Percentiles rank a stretch among this genome's conserved stretches.
Conservation (phyloP, 2,797 vertebrate species). For the Lophius americanus region DNA sequence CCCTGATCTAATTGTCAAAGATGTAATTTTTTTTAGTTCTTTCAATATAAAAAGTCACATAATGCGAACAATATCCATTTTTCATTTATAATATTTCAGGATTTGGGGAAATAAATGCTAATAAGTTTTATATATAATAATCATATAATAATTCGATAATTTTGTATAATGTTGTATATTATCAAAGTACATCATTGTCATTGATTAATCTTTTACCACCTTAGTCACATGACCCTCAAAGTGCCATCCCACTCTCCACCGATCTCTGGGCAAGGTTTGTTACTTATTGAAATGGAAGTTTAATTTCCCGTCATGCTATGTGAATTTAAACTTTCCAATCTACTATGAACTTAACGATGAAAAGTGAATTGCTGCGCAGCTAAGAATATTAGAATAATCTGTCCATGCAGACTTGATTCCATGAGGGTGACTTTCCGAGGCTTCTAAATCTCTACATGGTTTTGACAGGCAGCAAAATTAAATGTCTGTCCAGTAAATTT, state of each 20-base stretch:
- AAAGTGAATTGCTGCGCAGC: background rate
- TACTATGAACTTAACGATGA: too few species aligned
- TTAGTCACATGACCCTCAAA: conserved; percentile 16
- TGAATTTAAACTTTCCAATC: background rate
- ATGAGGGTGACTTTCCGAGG: conserved; percentile 38
- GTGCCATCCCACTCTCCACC: conserved; percentile 53
- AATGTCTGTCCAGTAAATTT: conserved; percentile 38
- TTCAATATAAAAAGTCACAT: too few species aligned
- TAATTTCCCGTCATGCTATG: background rate
- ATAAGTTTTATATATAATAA: too few species aligned
- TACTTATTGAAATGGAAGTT: background rate
- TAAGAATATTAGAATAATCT: conserved; percentile 2
- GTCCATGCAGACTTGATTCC: conserved; percentile 29
- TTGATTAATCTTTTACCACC: conserved; percentile 3
- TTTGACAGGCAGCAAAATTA: conserved; percentile 49
- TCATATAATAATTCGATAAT: too few species aligned
- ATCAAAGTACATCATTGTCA: background rate
- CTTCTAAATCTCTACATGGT: conserved; percentile 39
- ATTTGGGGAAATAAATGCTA: too few species aligned
- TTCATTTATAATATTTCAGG: too few species aligned
- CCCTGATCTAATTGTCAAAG: too few species aligned
- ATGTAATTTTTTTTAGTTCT: too few species aligned
- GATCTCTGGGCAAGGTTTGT: conserved; percentile 10
- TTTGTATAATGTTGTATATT: too few species aligned
- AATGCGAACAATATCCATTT: too few species aligned